A percentile compares a stretch with the other conserved stretches of the same genome.
These are phyloP conservation scores for Brotula barbata DNA, from an alignment of 2,797 vertebrate genomes.

Conservation along the genomic window DNA sequence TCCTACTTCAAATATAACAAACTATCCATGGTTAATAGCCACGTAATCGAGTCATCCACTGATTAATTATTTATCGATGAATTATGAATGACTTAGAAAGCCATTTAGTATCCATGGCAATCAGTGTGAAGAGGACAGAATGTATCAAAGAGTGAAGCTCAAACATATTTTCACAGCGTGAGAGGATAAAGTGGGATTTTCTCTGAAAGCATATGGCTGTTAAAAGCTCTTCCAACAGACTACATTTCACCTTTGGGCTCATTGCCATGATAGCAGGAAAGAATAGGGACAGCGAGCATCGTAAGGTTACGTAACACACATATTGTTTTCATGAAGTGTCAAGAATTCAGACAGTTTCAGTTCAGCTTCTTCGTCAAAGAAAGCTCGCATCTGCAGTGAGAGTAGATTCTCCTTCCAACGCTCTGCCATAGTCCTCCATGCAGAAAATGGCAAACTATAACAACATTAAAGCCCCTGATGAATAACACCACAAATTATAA, in stretches of 20 bases:
- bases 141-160: conserved; percentile 25
- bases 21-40: conserved; percentile 5
- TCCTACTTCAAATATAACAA: neutral
- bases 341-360: neutral
- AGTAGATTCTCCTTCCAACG: too few relatives aligned
- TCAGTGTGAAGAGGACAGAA: conserved; percentile 13
- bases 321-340: conserved; percentile 13
- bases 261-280: conserved; percentile 36
- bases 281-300: conserved; percentile 36
- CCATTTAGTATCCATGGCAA: neutral
- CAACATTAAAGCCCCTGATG: too few relatives aligned
- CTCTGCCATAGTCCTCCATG: too few relatives aligned
- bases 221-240: conserved; percentile 32
- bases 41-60: conserved; percentile 12
- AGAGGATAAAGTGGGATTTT: conserved; percentile 15
- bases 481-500: too few relatives aligned
- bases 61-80: conserved; percentile 12
- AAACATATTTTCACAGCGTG: conserved; percentile 35
- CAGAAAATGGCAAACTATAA: too few relatives aligned
- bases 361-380: too few relatives aligned
- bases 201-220: conserved; percentile 59
- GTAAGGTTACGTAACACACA: conserved; percentile 50
- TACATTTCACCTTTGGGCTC: conserved; percentile 45
- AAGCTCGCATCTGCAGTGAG: too few relatives aligned
- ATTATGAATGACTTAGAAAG: neutral